Evolutionary conservation across 2,113 vertebrate genomes (phyloP).

Genomic region (Benitochromis conjunctus): DNA sequence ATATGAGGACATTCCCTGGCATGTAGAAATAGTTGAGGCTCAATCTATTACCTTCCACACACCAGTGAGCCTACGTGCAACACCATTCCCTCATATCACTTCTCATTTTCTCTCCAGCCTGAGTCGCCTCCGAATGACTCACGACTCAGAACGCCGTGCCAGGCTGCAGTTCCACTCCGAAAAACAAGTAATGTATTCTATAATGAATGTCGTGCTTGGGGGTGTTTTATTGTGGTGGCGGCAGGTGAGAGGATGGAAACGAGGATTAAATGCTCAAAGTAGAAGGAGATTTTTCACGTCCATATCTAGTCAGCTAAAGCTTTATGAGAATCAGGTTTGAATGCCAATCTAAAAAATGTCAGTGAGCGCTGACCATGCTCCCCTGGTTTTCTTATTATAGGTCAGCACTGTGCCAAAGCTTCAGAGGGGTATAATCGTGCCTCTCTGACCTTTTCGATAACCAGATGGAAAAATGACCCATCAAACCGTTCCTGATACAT

Average conservation of each 20-base stretch:
- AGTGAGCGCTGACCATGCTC: neutral
- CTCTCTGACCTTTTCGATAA: constrained; percentile 5
- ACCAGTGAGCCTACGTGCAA: neutral
- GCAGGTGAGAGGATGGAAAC: neutral
- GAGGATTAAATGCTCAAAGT: neutral
- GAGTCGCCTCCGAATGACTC: constrained; percentile 39
- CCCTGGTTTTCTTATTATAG: neutral
- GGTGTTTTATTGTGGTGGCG: neutral
- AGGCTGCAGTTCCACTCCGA: neutral
- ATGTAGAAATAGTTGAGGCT: neutral
- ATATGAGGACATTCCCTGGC: neutral
- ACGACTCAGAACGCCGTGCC: neutral
- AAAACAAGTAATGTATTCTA: neutral
- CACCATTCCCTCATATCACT: constrained; percentile 3
- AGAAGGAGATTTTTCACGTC: neutral
- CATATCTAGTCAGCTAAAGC: neutral
- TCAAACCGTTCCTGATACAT: neutral
- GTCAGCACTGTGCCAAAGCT: neutral
- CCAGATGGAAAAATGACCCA: neutral
- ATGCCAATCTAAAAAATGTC: constrained; percentile 12
- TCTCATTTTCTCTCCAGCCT: neutral
- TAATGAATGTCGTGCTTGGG: neutral
- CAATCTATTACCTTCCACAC: neutral
- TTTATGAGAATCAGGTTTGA: neutral
- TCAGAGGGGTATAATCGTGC: neutral